Percentiles rank a stretch among this genome's conserved stretches.
phyloP scores from a whole-genome alignment of 1,140 invertebrate species.

The Ceratosolen solmsi region DNA sequence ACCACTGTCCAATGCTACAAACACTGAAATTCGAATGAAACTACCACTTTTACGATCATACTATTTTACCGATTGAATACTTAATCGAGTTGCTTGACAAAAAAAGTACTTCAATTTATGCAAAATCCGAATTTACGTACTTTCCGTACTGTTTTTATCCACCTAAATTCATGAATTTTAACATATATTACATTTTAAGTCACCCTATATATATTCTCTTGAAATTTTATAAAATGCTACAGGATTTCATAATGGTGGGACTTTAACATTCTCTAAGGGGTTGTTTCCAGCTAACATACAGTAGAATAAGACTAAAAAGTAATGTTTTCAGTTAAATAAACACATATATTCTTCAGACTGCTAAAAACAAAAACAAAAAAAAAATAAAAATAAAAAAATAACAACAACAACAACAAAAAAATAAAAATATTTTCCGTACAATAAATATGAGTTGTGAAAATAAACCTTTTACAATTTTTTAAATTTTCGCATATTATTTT shows the following conservation, averaged over 20 bases:
- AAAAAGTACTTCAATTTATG: constrained; percentile 13
- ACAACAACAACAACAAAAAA: neutral
- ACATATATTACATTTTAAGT: constrained; percentile 7
- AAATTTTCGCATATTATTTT: neutral
- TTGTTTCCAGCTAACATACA: neutral
- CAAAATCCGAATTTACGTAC: constrained; percentile 14
- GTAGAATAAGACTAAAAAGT: neutral
- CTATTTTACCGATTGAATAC: constrained; percentile 19
- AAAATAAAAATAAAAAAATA: no score
- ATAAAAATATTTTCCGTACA: neutral
- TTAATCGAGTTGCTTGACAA: constrained; percentile 4
- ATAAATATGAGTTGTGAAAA: neutral
- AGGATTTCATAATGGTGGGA: constrained; percentile 7
- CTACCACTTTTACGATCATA: neutral
- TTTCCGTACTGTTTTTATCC: constrained; percentile 14
- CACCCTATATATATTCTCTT: neutral
- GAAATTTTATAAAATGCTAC: constrained; percentile 20
- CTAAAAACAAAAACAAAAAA: neutral
- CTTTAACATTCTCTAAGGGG: constrained; percentile 7
- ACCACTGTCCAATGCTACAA: neutral
- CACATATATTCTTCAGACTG: neutral
- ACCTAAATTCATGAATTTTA: constrained; percentile 22
- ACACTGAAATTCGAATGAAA: neutral
- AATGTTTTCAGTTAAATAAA: constrained; percentile 4
- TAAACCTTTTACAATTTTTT: neutral